Base-by-base conservation (phyloP, 1,140 invertebrate species). In the Diachasmimorpha longicaudata region DNA sequence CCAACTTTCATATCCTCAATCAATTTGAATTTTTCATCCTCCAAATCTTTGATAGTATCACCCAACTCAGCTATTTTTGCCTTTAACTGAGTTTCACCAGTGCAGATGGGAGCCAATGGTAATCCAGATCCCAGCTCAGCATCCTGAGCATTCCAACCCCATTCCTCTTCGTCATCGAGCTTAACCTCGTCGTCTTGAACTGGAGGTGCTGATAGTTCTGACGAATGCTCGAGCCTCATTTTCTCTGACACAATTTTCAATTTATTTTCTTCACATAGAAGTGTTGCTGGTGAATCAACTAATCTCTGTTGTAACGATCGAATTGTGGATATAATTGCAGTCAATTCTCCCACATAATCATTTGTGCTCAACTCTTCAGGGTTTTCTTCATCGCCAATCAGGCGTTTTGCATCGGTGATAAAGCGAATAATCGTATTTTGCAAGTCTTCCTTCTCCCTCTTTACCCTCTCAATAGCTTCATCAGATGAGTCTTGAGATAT, bases 101-200 rank as follows among this genome's bases (percentile, higher is more conserved):
- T 77, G 48, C 52, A 69, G 72, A 82, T 21, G 19, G 78, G n/a
- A 9, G 69, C 52, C 0, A 80, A 74, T 52, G 77, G 74, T 14
- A 78, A 73, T 74, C 88, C 84, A 66, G 85, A 86, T 52, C 87
- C 86, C 14, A 89, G 70, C 72, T 86, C 82, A 0, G 86, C 90
- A 70, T 92, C 89, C 31, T 90, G 91, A 4, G 88, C 80, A 6
- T 89, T 90, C 88, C 91, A 93, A 36, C 88, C 91, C 88, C 92
- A 91, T 3, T 92, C 91, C 58, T 91, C 89, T 31, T 89, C 88
- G 8, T 84, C 74, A 13, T 83, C 87, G 4, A 87, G 21, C 36
- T 83, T 85, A 0, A 85, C 80, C 6, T 68, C 66, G 14, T 68
- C 66, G 19, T 37, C 31, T 4, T 10, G 8, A 16, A 36, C 2